These are phyloP conservation scores for Drosophila melanosoma DNA, from an alignment of 2,888 invertebrate genomes.

Conservation along the genomic window DNA sequence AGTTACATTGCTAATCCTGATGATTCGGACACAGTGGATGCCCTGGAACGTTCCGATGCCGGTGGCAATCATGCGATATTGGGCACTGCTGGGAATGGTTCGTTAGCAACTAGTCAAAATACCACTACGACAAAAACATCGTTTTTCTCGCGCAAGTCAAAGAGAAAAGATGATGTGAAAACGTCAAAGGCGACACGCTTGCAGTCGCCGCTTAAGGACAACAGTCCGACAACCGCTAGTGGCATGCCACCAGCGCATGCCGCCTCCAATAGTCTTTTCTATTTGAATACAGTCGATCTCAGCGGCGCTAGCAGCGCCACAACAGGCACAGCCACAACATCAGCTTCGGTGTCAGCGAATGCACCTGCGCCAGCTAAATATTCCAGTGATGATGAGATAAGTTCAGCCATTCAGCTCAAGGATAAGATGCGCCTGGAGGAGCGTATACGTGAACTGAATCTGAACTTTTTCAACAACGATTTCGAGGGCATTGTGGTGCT, in stretches of 20 bases:
- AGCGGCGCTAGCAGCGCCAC: constrained; percentile 53
- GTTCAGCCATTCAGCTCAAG: constrained; percentile 76
- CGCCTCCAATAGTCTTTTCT: constrained; percentile 81
- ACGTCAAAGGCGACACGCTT: constrained; percentile 81
- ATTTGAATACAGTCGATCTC: constrained; percentile 82
- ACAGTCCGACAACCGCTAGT: constrained; percentile 61
- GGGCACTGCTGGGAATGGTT: constrained; percentile 53
- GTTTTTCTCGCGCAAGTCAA: constrained; percentile 84
- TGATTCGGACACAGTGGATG: constrained; percentile 62
- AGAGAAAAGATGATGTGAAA: constrained; percentile 85
- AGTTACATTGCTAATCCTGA: constrained; percentile 84
- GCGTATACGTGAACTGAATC: constrained; percentile 86
- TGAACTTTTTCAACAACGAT: constrained; percentile 92
- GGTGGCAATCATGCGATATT: constrained; percentile 34
- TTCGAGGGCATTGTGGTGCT: constrained; percentile 94
- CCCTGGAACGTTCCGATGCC: constrained; percentile 57
- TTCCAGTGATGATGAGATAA: constrained; percentile 68
- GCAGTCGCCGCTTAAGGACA: constrained; percentile 84
- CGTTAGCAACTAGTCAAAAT: constrained; percentile 66
- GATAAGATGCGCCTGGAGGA: constrained; percentile 85
- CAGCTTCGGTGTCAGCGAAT: constrained; percentile 41
- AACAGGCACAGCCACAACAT: constrained; percentile 9
- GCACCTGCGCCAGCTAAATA: constrained; percentile 51
- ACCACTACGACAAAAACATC: constrained; percentile 80
- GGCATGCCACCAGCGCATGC: constrained; percentile 49